Conservation (phyloP, 2,113 vertebrate genomes). For the Promerops cafer region DNA sequence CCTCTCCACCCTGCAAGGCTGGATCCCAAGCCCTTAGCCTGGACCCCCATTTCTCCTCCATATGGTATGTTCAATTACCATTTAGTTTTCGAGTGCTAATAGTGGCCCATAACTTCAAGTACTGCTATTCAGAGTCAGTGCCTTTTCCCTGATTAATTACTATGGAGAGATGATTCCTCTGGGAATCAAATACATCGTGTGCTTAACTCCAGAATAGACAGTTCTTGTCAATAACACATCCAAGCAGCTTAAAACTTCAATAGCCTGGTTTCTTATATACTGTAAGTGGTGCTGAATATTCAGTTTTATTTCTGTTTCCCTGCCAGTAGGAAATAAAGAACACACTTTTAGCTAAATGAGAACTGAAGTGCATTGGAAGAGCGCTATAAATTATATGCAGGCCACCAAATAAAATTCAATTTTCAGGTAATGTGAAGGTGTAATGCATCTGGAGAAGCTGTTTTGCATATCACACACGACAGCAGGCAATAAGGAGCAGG, state of each 20-base stretch:
- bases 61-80: background rate
- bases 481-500: conserved; percentile 64
- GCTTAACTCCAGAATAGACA: conserved; percentile 12
- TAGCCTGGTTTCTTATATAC: background rate
- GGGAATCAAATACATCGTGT: conserved; percentile 1
- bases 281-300: background rate
- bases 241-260: background rate
- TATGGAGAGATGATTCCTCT: background rate
- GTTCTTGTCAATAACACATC: background rate
- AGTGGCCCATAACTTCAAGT: background rate
- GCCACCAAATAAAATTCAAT: conserved; percentile 76
- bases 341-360: conserved; percentile 64
- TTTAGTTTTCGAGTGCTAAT: background rate
- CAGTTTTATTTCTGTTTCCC: conserved; percentile 45
- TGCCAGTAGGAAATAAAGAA: conserved; percentile 64
- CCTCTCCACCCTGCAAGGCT: background rate
- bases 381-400: conserved; percentile 68
- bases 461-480: conserved; percentile 76
- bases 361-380: conserved; percentile 62
- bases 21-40: background rate
- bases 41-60: background rate
- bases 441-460: conserved; percentile 47
- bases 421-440: conserved; percentile 71
- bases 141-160: conserved; percentile 24
- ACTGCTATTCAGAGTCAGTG: background rate